Evolutionary conservation across 2,113 vertebrate genomes (phyloP), one percentile per base, ranked within the genome.

Genomic region (Formicarius rufipectus): DNA sequence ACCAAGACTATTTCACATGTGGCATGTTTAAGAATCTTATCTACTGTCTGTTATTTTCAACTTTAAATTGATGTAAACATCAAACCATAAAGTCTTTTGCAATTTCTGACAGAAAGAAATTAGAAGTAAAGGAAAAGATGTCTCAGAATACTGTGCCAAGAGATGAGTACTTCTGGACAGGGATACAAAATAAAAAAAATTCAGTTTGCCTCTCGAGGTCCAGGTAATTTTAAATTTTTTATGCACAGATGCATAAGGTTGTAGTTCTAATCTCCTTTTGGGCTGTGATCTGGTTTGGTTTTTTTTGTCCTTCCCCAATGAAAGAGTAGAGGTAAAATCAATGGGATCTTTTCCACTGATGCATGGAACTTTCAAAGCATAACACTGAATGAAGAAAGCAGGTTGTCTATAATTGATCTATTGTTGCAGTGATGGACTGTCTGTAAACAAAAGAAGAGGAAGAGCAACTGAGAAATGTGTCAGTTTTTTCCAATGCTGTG

Each of bases 361-460:
- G 50, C 88, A n/a, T 50, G 45, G 67, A 74, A 80, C 79, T 93
- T 92, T 74, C 58, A 95, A 84, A 84, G 45, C 28, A 21, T 69
- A 90, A 47, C 53, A 68, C 14, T 77, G 89, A 89, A 82, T 94
- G 72, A 66, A 89, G 89, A 95, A 92, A 90, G 16, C 37, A 84
- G 16, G 14, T 89, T 79, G n/a, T 50, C 88, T 93, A 1, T 84
- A 75, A 94, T 67, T 84, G n/a, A 86, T 90, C 44, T 93, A 1
- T 88, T 88, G 9, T 83, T 86, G 52, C 4, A 4, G 27, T 37
- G 21, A 75, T 40, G 35, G 35, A 27, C 49, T 86, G 14, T 18
- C 75, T 85, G 10, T 71, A 74, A 71, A 27, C 14, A 49, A 87
- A 93, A 55, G 8, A 62, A 90, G 14, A 58, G 55, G 52, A 67